These are phyloP conservation scores for Mastigias papua DNA, from an alignment of 30 jellyfish, hydroid and myxozoan species.

Conservation along the genomic window DNA sequence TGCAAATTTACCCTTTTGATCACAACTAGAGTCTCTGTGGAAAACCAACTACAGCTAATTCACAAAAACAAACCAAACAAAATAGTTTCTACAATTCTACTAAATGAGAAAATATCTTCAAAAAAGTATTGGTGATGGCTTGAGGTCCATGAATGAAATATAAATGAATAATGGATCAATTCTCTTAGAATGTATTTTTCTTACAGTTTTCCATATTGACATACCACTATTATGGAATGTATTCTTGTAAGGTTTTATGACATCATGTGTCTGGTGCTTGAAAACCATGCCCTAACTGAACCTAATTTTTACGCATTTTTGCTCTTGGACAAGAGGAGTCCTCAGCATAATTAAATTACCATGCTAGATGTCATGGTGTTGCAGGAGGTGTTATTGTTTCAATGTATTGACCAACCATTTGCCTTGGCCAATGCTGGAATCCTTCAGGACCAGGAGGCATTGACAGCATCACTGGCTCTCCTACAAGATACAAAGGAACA, in stretches of 20 bases:
- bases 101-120: not conserved
- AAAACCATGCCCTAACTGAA: not conserved
- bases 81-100: not conserved
- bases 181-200: not conserved
- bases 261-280: not conserved
- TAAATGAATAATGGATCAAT: not conserved
- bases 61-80: not conserved
- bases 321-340: not conserved
- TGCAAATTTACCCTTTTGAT: too few species aligned
- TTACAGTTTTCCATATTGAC: not conserved
- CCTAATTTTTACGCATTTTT: not conserved
- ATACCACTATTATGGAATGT: not conserved
- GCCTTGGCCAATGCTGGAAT: conserved; percentile 57
- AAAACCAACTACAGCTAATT: too few species aligned
- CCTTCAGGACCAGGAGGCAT: conserved; percentile 44
- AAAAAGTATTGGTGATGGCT: not conserved
- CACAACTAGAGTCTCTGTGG: too few species aligned
- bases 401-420: conserved; percentile 50
- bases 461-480: conserved; percentile 61
- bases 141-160: not conserved
- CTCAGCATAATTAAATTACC: not conserved
- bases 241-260: not conserved
- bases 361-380: conserved; percentile 33
- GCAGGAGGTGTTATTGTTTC: conserved; percentile 76
- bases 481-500: not conserved